These are phyloP conservation scores for Dendrocincla fuliginosa DNA, from an alignment of 2,797 vertebrate species.

Conservation along the genomic window DNA sequence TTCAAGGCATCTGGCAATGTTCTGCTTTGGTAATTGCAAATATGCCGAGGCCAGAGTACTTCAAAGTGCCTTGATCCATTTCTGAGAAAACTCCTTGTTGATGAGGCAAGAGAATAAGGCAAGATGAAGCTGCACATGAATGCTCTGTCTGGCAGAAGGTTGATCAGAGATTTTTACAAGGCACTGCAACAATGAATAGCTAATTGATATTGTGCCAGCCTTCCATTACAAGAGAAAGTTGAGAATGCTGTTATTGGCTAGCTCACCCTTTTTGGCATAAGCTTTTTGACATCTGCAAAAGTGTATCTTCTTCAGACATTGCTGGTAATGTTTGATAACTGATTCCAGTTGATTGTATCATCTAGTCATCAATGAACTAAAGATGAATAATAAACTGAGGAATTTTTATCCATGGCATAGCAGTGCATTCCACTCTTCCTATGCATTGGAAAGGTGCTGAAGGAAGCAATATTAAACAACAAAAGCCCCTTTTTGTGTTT, in stretches of 20 bases:
- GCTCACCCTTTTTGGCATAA: background rate
- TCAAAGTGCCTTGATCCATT: background rate
- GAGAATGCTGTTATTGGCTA: background rate
- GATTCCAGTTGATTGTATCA: background rate
- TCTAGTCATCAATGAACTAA: background rate
- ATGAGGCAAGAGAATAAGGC: background rate
- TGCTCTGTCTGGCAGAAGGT: background rate
- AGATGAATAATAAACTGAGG: background rate
- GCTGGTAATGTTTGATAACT: background rate
- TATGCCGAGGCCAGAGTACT: background rate
- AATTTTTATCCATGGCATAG: background rate
- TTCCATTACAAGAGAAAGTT: background rate
- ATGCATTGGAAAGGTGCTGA: background rate
- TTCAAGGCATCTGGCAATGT: conserved; percentile 24
- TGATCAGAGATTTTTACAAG: conserved; percentile 10
- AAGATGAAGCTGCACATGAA: background rate
- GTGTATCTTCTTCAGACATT: background rate
- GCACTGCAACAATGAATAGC: background rate
- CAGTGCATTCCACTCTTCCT: background rate
- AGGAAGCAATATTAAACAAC: background rate
- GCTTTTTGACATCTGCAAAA: conserved; percentile 11
- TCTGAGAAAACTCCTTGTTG: background rate
- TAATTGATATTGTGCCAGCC: background rate
- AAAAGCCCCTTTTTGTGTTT: background rate
- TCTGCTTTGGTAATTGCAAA: conserved; percentile 16